Conservation (phyloP, 2,797 vertebrate species). For the Karalla daura region DNA sequence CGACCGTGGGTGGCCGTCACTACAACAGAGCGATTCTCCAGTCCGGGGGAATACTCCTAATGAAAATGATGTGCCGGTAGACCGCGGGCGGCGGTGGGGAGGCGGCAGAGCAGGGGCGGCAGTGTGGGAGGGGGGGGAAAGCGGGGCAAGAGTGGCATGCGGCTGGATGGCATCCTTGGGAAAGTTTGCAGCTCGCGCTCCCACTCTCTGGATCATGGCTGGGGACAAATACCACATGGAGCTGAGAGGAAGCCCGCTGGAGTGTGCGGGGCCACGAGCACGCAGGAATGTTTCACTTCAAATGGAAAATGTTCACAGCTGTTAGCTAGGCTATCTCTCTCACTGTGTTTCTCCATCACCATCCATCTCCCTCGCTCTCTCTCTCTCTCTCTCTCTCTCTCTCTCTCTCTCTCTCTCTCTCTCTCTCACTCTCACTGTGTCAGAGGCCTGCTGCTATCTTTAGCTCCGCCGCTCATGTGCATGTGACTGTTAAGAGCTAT, state of each 20-base stretch:
- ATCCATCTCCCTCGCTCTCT: constrained; percentile 54
- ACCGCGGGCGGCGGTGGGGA: constrained; percentile 18
- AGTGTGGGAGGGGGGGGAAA: constrained; percentile 36
- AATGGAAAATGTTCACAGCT: constrained; percentile 84
- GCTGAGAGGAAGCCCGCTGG: constrained; percentile 83
- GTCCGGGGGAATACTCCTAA: constrained; percentile 1
- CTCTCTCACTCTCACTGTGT: constrained; percentile 47
- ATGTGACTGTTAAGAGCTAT: constrained; percentile 56
- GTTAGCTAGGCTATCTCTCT: constrained; percentile 73
- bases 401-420: no score
- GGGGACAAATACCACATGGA: constrained; percentile 88
- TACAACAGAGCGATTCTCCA: background rate
- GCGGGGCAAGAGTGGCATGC: constrained; percentile 68
- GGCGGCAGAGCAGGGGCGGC: constrained; percentile 30
- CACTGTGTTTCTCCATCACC: constrained; percentile 60
- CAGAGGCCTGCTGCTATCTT: constrained; percentile 47
- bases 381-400: constrained; percentile 53
- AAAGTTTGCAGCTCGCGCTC: constrained; percentile 86
- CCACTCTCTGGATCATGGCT: constrained; percentile 83
- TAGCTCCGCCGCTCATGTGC: constrained; percentile 47
- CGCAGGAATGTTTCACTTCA: constrained; percentile 86
- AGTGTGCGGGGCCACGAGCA: constrained; percentile 76
- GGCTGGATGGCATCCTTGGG: constrained; percentile 86
- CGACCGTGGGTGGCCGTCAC: background rate
- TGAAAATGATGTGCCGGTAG: constrained; percentile 26